These are phyloP conservation scores for Phalacrocorax aristotelis DNA, from an alignment of 2,113 vertebrate species.

Conservation along the genomic window DNA sequence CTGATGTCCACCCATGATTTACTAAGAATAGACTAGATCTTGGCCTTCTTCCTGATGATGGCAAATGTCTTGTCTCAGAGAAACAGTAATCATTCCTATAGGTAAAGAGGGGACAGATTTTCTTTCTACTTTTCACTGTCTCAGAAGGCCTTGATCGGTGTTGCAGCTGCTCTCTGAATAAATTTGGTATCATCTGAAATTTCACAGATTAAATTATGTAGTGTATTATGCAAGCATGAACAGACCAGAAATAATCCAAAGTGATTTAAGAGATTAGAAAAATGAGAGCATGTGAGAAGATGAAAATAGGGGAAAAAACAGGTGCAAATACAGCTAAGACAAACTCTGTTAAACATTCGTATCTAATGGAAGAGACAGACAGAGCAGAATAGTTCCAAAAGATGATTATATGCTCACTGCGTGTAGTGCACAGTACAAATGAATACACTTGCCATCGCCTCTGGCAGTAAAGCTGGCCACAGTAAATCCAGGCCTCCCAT, in stretches of 20 bases:
- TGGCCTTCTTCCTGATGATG: neutral
- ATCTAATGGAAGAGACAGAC: neutral
- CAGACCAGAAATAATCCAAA: neutral
- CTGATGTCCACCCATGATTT: neutral
- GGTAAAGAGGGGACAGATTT: neutral
- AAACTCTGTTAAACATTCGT: neutral
- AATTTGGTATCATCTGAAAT: neutral
- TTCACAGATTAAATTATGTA: neutral
- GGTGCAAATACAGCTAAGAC: neutral
- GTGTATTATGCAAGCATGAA: neutral
- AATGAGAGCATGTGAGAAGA: neutral
- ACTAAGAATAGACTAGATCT: neutral
- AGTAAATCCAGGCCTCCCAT: neutral
- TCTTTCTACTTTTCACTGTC: neutral
- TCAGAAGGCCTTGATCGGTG: neutral
- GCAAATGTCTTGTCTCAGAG: neutral
- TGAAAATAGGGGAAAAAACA: neutral
- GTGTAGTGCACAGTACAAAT: neutral
- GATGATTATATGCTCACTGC: neutral
- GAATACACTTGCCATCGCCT: neutral
- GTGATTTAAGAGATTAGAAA: neutral
- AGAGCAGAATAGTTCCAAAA: neutral
- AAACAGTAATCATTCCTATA: neutral
- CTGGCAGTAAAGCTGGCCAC: conserved; percentile 6
- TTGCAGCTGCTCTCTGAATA: neutral